Base-by-base conservation (phyloP, 2,797 vertebrate species). In the Cynopterus sphinx region DNA sequence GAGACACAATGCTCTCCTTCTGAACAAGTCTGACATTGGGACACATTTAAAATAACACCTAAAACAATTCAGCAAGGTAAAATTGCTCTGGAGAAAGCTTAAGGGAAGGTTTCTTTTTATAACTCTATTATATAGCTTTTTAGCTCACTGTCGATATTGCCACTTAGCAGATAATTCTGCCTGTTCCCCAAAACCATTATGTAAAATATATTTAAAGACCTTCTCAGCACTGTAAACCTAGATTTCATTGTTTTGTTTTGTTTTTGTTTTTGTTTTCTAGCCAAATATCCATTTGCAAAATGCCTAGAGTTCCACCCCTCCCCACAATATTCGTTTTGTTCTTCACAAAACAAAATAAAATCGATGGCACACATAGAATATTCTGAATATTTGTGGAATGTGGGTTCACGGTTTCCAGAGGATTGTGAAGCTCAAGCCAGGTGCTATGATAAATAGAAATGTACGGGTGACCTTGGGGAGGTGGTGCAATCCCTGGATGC, bases 21-120 rank as follows among this genome's bases (percentile, higher is more conserved):
- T 96, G 74, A 94, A 77, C 65, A 83, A 91, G 51, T 59, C 71
- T 94, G 95, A 96, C 87, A 91, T 21, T 68, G 87, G 93, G 74
- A 90, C 46, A 53, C 28, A 71, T 96, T 97, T 90, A 68, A 97
- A 87, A 81, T 1, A 96, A 16, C 11, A 51, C 57, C 55, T 79
- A 22, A 93, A 97, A 97, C 28, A 81, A 87, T 70, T 0, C 85
- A 97, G 53, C 91, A 36, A 88, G 85, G 65, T 95, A 77, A 12
- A 95, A 65, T 49, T 22, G 59, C 87, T 89, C 70, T 81, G 71
- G 83, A 89, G 5, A 65, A 92, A 87, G 28, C 8, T 78, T 73
- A 61, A 81, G 61, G 16, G n/a, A 41, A 61, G 28, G 46, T 91
- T 75, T 81, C 46, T 79, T 94, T 93, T 93, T 71, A 73, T 49